Base-by-base conservation (phyloP, 1,140 invertebrate genomes). In the Dermatophagoides farinae region DNA sequence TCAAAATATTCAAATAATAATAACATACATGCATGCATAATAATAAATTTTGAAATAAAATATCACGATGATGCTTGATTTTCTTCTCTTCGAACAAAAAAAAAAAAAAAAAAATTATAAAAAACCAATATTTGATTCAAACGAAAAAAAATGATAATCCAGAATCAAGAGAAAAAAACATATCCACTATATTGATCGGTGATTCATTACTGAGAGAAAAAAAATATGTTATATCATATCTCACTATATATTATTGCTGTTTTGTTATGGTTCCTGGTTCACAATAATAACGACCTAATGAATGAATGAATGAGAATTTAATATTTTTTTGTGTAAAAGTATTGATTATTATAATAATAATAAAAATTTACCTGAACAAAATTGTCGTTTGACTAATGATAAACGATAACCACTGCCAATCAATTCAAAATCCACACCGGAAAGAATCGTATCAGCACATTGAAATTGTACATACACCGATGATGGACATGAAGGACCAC, bases 361-460 rank as follows among this genome's bases (percentile, higher is more conserved):
- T 50, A 50, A n/a, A n/a, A 50, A 18, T 50, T 76, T 76, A 83
- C 88, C 91, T 66, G 90, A 90, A 57, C 91, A 84, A 75, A 96
- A 93, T 70, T 89, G 78, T 65, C 88, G 80, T 72, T 97, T 97
- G 46, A 91, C 84, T 64, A 97, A 77, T 31, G 91, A 96, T 60
- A 96, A 74, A 68, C 91, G 79, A 73, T 96, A 97, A 8, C 90
- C 90, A 60, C 79, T 72, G 10, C 87, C 88, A 57, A 84, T 74
- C 20, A 97, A 74, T 71, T 91, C 85, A 72, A 97, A 95, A 67
- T 95, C 89, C 55, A 88, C 80, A 39, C 90, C 90, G 22, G 90
- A 93, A 11, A 96, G 72, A 0, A 89, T 93, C 38, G 89, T 87
- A 49, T 88, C 89, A 73, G 92, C 88, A 72, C 88, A 92, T 71